Percentiles rank a stretch among this genome's conserved stretches.
Evolutionary conservation across 2,888 invertebrate genomes (phyloP).

Genomic region (Dicyrtomina minuta): DNA sequence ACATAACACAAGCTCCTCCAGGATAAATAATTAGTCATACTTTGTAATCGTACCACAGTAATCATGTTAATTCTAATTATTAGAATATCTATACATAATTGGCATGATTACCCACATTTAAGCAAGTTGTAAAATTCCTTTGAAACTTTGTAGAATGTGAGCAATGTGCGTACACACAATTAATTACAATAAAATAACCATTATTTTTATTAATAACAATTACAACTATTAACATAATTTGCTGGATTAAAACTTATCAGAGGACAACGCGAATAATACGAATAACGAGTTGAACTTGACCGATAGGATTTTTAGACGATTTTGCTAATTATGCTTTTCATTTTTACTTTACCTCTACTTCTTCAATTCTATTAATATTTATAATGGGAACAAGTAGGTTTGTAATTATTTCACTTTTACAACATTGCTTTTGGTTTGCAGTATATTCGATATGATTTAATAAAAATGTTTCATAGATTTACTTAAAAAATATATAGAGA

Average conservation of each 20-base stretch:
- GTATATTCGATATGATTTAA: background rate
- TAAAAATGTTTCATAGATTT: background rate
- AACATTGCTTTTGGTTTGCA: background rate
- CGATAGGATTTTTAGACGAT: no score
- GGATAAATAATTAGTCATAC: constrained; percentile 9
- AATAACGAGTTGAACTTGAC: no score
- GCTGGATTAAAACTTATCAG: no score
- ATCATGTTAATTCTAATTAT: background rate
- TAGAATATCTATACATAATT: background rate
- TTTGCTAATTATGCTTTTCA: no score
- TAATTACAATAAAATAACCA: background rate
- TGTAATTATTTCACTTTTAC: background rate
- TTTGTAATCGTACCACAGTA: no score
- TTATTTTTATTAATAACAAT: background rate
- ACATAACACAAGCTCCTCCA: constrained; percentile 22
- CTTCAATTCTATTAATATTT: background rate
- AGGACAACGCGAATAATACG: no score
- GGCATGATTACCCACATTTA: background rate
- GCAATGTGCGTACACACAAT: background rate
- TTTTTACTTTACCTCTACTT: no score
- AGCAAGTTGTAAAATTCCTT: background rate
- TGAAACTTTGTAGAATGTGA: background rate
- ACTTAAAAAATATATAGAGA: background rate
- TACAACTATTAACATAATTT: background rate
- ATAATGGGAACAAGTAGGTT: background rate